Evolutionary conservation across 2,113 vertebrate genomes (phyloP).

Genomic region (Marcusenius ussheri): DNA sequence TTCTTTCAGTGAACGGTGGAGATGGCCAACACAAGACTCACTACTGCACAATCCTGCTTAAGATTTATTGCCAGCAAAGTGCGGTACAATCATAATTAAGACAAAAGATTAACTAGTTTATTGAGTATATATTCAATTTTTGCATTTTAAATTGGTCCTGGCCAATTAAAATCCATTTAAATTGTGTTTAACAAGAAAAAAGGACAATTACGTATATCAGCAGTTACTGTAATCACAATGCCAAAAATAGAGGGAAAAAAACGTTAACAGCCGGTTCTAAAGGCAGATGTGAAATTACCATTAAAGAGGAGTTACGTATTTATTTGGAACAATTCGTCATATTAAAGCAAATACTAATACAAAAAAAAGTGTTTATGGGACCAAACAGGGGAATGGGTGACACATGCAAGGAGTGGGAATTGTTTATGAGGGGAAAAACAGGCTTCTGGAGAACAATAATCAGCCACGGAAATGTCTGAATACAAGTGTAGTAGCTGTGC

Average conservation of each 20-base stretch:
- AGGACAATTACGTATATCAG: constrained; percentile 13
- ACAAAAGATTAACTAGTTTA: not conserved
- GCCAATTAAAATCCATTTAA: constrained; percentile 7
- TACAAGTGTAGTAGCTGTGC: not conserved
- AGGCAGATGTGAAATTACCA: not conserved
- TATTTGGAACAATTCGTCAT: constrained; percentile 13
- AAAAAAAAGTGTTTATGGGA: constrained; percentile 2
- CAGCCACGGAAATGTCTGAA: not conserved
- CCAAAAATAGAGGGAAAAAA: not conserved
- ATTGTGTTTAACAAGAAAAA: not conserved
- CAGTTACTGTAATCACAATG: constrained; percentile 11
- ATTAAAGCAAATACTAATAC: not conserved
- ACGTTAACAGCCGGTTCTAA: not conserved
- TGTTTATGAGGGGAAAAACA: constrained; percentile 3
- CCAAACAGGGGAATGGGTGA: constrained; percentile 3
- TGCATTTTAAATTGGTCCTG: constrained; percentile 7
- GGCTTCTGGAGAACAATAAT: constrained; percentile 8
- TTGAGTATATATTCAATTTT: not conserved
- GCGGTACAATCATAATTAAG: not conserved
- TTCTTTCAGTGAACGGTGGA: not conserved
- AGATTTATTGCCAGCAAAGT: not conserved
- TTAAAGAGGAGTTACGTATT: constrained; percentile 4
- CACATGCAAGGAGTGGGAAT: not conserved
- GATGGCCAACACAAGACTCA: constrained; percentile 54
- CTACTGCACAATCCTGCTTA: not conserved